Evolutionary conservation across 2,888 invertebrate species (phyloP).

Genomic region (Pseudococcus longispinus): DNA sequence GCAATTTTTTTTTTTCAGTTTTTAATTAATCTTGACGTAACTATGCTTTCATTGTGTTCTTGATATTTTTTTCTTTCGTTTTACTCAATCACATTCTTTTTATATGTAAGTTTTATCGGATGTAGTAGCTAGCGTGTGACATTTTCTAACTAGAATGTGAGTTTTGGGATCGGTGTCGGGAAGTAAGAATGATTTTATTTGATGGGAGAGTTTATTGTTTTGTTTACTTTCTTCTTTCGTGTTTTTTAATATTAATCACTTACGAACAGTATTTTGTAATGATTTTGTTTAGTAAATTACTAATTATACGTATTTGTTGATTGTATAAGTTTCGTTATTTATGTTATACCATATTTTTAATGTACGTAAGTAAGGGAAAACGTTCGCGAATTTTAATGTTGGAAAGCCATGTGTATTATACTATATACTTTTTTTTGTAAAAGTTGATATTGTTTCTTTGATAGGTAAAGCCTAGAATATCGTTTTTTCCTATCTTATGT

Average conservation of each 20-base stretch:
- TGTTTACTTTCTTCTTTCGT: neutral
- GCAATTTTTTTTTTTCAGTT: neutral
- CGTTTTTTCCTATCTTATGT: neutral
- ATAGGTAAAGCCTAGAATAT: neutral
- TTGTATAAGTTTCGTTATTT: neutral
- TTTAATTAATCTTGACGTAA: slow-evolving; percentile 41
- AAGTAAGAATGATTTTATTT: neutral
- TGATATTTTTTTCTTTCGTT: neutral
- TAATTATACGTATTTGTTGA: slow-evolving; percentile 30
- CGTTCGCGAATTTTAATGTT: neutral
- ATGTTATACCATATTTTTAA: slow-evolving; percentile 17
- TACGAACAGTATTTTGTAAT: slow-evolving; percentile 37
- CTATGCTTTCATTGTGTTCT: slow-evolving; percentile 44
- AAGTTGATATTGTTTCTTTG: neutral
- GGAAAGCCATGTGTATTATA: neutral
- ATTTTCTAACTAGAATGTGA: neutral
- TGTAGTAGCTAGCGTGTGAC: neutral
- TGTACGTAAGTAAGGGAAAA: neutral
- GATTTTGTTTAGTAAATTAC: slow-evolving; percentile 15
- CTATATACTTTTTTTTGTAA: neutral
- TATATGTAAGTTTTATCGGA: neutral
- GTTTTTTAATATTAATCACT: slow-evolving; percentile 12
- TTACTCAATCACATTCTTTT: slow-evolving; percentile 19
- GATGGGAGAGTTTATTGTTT: neutral
- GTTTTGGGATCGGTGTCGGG: neutral